phyloP scores from a whole-genome alignment of 2,797 vertebrate species.

The Prionace glauca region DNA sequence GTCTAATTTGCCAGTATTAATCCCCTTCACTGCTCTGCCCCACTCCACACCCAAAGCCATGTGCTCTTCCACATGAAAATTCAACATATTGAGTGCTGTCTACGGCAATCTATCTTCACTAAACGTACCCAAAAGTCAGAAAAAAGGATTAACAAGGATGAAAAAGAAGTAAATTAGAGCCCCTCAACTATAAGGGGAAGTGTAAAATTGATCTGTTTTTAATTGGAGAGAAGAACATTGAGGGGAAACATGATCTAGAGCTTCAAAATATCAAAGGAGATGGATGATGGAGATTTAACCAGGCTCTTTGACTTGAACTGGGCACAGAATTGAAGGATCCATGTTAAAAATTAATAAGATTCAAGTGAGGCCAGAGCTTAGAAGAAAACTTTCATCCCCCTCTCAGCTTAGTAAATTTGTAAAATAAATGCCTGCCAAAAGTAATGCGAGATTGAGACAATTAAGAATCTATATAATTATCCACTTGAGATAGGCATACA shows the following conservation, averaged over 20 bases:
- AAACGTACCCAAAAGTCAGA: not conserved
- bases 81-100: not conserved
- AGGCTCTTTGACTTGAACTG: not conserved
- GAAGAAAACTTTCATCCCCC: not conserved
- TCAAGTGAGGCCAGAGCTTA: not conserved
- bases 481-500: not conserved
- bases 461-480: not conserved
- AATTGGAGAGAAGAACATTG: conserved; percentile 2
- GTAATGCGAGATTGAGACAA: not conserved
- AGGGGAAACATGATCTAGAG: not conserved
- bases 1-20: not conserved
- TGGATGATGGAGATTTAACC: not conserved
- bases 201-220: not conserved
- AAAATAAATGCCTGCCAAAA: conserved; percentile 11
- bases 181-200: not conserved
- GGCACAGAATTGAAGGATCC: not conserved
- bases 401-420: conserved; percentile 16
- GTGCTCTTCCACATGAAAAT: not conserved
- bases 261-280: conserved; percentile 3
- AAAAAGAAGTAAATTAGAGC: not conserved
- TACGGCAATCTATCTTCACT: not conserved
- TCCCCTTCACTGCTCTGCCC: too few species aligned
- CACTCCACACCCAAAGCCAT: not conserved
- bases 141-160: not conserved
- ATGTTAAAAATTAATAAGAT: conserved; percentile 28